Percentiles rank a stretch among this genome's conserved stretches.
Conservation (phyloP, 2,797 vertebrate genomes). For the Aselliscus stoliczkanus region DNA sequence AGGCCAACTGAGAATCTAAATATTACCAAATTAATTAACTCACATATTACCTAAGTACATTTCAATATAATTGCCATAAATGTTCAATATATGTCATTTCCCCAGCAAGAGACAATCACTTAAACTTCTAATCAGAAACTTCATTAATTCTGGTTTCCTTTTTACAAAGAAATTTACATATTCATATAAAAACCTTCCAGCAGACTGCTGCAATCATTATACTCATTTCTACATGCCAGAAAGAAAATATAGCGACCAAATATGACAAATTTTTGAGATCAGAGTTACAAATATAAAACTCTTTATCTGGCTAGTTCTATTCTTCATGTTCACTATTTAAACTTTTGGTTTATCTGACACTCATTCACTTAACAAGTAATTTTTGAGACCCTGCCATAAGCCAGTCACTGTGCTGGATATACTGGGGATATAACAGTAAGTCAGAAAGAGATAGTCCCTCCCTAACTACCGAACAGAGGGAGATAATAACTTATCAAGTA, state of each 20-base stretch:
- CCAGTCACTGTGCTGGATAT: background rate
- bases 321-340: background rate
- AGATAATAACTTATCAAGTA: background rate
- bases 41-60: background rate
- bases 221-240: background rate
- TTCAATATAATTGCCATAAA: background rate
- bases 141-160: background rate
- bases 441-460: background rate
- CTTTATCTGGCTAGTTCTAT: background rate
- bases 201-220: background rate
- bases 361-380: background rate
- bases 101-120: background rate
- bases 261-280: background rate
- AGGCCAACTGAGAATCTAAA: background rate
- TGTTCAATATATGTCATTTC: background rate
- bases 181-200: background rate
- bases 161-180: constrained; percentile 27
- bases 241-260: constrained; percentile 22
- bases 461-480: background rate
- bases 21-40: background rate
- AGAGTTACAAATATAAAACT: background rate
- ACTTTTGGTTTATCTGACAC: background rate
- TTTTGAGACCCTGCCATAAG: background rate
- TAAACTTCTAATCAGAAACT: constrained; percentile 1
- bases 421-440: background rate